Base-by-base conservation (phyloP, 2,113 vertebrate genomes). In the Phaethornis superciliosus region DNA sequence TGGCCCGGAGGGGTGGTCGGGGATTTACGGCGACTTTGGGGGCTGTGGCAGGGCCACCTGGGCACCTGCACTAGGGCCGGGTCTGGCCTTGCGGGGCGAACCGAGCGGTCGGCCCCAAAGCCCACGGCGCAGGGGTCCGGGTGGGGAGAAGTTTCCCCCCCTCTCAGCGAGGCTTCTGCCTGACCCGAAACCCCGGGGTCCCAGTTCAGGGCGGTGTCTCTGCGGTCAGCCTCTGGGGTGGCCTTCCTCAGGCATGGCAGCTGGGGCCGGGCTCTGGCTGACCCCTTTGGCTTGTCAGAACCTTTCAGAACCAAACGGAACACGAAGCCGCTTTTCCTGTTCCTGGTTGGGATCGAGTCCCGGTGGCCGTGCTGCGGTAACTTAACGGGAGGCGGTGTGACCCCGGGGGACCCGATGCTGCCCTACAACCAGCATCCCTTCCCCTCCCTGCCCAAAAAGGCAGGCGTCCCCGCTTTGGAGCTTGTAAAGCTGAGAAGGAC, bases 401-500 rank as follows among this genome's bases (percentile, higher is more conserved):
- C 77, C 24, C 20, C 7, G 32, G 24, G 35, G 21, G 26, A 59
- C 28, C 30, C 33, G 54, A 42, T 51, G 58, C 83, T 68, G 30
- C 52, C 75, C 10, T 11, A 47, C 10, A 13, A 47, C 63, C 15
- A 62, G 40, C 42, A 58, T 67, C n/a, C 15, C 35, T 17, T 52
- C 22, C 30, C 26, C 17, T 51, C 37, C 47, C 13, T 37, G 37
- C 64, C 30, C 55, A 1, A 0, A 49, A 40, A 68, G 20, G 26
- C 9, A 24, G 56, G 19, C n/a, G 4, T 32, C 1, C 0, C 42
- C 30, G 21, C 54, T n/a, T 59, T 0, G 0, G 4, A 14, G 26
- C 15, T 22, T 37, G 5, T 32, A 19, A 69, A 35, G 20, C 42
- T 65, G 4, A 4, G 17, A 33, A 68, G 26, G 28, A 55, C 18